Evolutionary conservation across 2,113 vertebrate genomes (phyloP), one percentile per base, ranked within the genome.

Genomic region (Ageneiosus marmoratus): DNA sequence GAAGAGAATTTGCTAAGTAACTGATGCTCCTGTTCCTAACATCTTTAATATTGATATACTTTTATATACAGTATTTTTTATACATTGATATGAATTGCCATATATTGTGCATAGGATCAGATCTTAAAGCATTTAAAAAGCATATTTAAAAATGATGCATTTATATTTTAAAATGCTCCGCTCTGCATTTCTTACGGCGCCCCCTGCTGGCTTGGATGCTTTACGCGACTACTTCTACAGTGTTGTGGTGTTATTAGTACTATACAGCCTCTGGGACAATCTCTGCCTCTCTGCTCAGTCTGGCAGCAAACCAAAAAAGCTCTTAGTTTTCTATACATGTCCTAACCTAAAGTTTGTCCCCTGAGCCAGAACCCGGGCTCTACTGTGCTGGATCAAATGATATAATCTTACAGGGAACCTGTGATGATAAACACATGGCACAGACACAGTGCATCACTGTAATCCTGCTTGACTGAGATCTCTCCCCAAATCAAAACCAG

Each of bases 401-500:
- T 76, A 18, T 77, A 87, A 84, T 46, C 76, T 80, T 79, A 86
- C 60, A 4, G 13, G 60, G 65, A 83, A 37, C 15, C 69, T 44
- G 11, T 62, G 58, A 81, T 78, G 82, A 83, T 85, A 86, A 79
- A 85, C 80, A 77, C 67, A 84, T 85, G 85, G 32, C 67, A 83
- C 50, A 60, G 51, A 79, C n/a, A 11, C 58, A 34, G 76, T 87
- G 73, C 55, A 87, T 87, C 81, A 83, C n/a, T 32, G 55, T 83
- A 83, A 87, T 87, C 85, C 82, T 60, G 27, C 20, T 67, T 82
- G 85, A 74, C 63, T 74, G 69, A 73, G 81, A 76, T 86, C 85
- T 86, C 77, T 77, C 65, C 56, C 76, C 74, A 86, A 89, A 89
- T 86, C 72, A 86, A 79, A 89, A 79, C 72, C 86, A 88, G 83